phyloP scores from a whole-genome alignment of 2,888 invertebrate species.

The Epirrhoe alternata region DNA sequence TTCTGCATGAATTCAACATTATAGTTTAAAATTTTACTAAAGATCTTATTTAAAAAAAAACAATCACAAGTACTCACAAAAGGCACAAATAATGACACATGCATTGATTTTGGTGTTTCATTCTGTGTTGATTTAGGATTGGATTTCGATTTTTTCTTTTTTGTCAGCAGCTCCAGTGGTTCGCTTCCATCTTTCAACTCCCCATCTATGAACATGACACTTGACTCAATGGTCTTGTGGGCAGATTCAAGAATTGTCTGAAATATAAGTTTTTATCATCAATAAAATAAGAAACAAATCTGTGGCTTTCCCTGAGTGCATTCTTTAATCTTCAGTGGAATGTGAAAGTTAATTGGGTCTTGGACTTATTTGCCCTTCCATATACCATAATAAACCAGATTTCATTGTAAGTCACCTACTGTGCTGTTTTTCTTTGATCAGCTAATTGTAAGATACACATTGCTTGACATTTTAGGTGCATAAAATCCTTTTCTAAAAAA shows the following conservation, averaged over 20 bases:
- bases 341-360: neutral
- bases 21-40: too few species aligned
- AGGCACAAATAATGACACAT: slow-evolving; percentile 89
- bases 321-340: neutral
- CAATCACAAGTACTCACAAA: slow-evolving; percentile 84
- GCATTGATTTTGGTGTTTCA: slow-evolving; percentile 82
- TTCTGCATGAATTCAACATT: too few species aligned
- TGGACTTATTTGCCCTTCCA: neutral
- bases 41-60: neutral
- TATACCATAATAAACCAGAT: neutral
- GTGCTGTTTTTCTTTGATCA: neutral
- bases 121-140: slow-evolving; percentile 70
- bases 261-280: slow-evolving; percentile 40
- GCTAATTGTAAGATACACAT: neutral
- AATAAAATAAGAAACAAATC: neutral
- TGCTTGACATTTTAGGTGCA: too few species aligned
- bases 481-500: too few species aligned
- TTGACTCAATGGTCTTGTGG: slow-evolving; percentile 85
- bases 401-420: too few species aligned
- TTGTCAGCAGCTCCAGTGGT: slow-evolving; percentile 86
- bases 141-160: slow-evolving; percentile 84
- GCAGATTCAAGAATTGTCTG: slow-evolving; percentile 87
- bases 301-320: neutral
- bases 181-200: slow-evolving; percentile 87
- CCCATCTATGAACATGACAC: slow-evolving; percentile 91